Percentiles rank a stretch among this genome's conserved stretches.
phyloP scores from a whole-genome alignment of 2,888 invertebrate species.

The Stratiomys singularior region DNA sequence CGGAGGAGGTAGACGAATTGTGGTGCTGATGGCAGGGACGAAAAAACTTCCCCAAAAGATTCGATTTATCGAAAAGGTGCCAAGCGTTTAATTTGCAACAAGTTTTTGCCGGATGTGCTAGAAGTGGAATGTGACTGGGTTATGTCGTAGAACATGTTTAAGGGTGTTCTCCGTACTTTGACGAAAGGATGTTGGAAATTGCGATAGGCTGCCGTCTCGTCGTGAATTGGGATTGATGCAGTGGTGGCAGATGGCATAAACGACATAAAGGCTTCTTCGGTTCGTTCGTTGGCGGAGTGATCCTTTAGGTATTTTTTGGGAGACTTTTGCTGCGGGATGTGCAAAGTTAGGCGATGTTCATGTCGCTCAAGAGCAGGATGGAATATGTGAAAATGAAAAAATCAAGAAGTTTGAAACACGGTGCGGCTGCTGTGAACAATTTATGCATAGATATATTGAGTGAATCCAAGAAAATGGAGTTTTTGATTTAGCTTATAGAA shows the following conservation, averaged over 20 bases:
- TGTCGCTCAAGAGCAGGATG: no score
- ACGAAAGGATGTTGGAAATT: neutral
- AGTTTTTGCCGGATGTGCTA: constrained; percentile 25
- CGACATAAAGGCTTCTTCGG: neutral
- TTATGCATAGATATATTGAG: no score
- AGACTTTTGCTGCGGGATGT: no score
- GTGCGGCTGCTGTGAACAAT: no score
- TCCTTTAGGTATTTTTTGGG: neutral
- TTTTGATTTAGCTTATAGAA: no score
- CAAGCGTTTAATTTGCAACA: constrained; percentile 42
- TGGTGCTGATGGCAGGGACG: neutral
- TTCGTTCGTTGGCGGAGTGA: neutral
- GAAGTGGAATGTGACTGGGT: neutral
- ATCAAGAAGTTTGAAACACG: no score
- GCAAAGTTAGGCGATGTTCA: no score
- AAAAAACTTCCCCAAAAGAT: constrained; percentile 27
- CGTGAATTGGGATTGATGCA: constrained; percentile 16
- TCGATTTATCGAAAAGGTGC: constrained; percentile 33
- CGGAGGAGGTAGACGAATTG: neutral
- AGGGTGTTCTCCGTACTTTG: neutral
- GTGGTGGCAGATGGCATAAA: neutral
- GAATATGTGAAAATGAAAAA: no score
- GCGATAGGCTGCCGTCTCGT: neutral
- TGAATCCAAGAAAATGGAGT: no score
- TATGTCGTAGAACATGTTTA: neutral